phyloP scores from a whole-genome alignment of 2,888 invertebrate species.

The Catocala sponsa region DNA sequence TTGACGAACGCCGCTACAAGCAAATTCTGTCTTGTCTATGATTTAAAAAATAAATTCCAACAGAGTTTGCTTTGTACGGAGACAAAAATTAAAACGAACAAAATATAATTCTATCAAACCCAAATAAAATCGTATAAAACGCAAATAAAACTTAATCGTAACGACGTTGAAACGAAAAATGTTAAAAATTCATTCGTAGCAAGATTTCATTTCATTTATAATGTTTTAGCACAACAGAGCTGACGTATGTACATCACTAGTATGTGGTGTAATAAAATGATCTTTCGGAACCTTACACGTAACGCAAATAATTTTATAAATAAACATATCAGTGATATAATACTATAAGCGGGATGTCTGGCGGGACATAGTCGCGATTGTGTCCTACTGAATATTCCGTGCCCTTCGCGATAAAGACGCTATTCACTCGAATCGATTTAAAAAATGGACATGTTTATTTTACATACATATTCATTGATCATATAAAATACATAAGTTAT shows the following conservation, averaged over 20 bases:
- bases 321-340: slow-evolving; percentile 59
- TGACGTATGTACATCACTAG: slow-evolving; percentile 34
- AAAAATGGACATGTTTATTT: slow-evolving; percentile 6
- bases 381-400: slow-evolving; percentile 21
- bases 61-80: slow-evolving; percentile 53
- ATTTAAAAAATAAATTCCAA: slow-evolving; percentile 37
- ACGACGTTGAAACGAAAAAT: slow-evolving; percentile 63
- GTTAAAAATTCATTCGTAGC: slow-evolving; percentile 69
- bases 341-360: slow-evolving; percentile 64
- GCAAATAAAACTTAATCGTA: slow-evolving; percentile 71
- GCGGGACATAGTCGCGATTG: slow-evolving; percentile 57
- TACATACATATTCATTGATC: slow-evolving; percentile 9
- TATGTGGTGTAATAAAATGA: slow-evolving; percentile 45
- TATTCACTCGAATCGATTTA: slow-evolving; percentile 10
- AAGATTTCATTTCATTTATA: slow-evolving; percentile 66
- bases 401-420: slow-evolving; percentile 28
- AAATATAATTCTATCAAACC: slow-evolving; percentile 65
- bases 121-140: slow-evolving; percentile 60
- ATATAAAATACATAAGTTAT: slow-evolving; percentile 19
- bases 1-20: slow-evolving; percentile 47
- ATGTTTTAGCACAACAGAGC: slow-evolving; percentile 42
- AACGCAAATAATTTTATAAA: slow-evolving; percentile 60
- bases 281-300: slow-evolving; percentile 55
- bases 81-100: slow-evolving; percentile 57
- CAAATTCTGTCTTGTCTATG: slow-evolving; percentile 41